Base-by-base conservation (phyloP, 2,797 vertebrate genomes). In the Tenualosa ilisha region DNA sequence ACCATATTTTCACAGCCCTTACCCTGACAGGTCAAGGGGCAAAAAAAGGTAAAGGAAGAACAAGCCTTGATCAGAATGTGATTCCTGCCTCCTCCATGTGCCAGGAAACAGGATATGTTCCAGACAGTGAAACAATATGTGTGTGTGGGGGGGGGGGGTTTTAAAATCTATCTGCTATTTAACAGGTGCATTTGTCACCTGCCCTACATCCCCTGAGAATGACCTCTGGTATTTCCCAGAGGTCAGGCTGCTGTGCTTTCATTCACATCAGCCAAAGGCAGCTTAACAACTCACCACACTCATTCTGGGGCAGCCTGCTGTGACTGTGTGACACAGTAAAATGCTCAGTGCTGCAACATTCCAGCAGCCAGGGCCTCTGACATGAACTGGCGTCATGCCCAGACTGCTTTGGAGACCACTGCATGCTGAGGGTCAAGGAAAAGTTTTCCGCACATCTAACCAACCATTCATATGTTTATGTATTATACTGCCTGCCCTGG, bases 231-330 rank as follows among this genome's bases (percentile, higher is more conserved):
- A 22, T 79, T 43, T 79, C 40, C 20, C 72, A 37, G 72, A 8
- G 72, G 72, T 46, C 40, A 79, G 26, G 40, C 72, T 11, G 40
- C 72, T 11, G 4, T 5, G 4, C 72, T n/a, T 8, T 79, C 40
- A 79, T 22, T 46, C 37, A 46, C 72, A 79, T 22, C 40, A 15
- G 68, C 68, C 68, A 75, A 75, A 75, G 31, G 68, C 68, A 79
- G 40, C 40, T 79, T 79, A 6, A 79, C n/a, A 79, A 22, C 22
- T 11, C 0, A 2, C 7, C 1, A 6, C 59, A 24, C 59, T 24
- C n/a, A 13, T 7, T 63, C n/a, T 8, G 1, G 24, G 59, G n/a
- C 72, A 22, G 40, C 0, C 72, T 46, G 40, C 72, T 43, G 17
- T 46, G 40, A 46, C 15, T 46, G 72, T 79, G 72, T 79, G 72